Base-by-base conservation (phyloP, 2,113 vertebrate species). In the Ptilorrhoa leucosticta region DNA sequence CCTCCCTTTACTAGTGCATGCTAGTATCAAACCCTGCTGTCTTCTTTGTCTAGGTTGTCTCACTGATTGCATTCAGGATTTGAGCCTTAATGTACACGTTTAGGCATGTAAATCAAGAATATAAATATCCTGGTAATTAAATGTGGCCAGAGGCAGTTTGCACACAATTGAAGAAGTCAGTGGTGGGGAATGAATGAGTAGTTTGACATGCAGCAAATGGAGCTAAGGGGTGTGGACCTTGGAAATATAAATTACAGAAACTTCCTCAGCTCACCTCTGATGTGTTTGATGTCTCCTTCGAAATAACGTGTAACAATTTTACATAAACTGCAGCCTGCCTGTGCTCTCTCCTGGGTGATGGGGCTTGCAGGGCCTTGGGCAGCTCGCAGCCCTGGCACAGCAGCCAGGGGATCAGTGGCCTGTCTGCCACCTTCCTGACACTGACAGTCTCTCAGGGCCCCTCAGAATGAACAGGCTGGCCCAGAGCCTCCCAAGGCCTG, bases 41-140 rank as follows among this genome's bases (percentile, higher is more conserved):
- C 13, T 6, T 40, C 70, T 63, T 77, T 93, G 75, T 33, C 18
- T 80, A 20, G 53, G 2, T 44, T 51, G 37, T 65, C 15, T 76
- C 15, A 50, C 16, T 66, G 75, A 57, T 83, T 91, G 66, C 6
- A 33, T 47, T 79, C 39, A 81, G 71, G 23, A 60, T 90, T 83
- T 89, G 77, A 71, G 47, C 58, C 69, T 80, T 77, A 65, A 63
- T 35, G 63, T 69, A 63, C 31, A 54, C 10, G 15, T 65, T 70
- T 58, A 63, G 45, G 40, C 44, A 63, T 39, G 58, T 63, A 86
- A 93, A 92, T 73, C 27, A 81, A 64, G 68, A 90, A 33, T 87
- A 73, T 73, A 88, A 92, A 75, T 70, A 90, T 63, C 33, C 40
- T 78, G 60, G 28, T 86, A 90, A 81, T 91, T 93, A 94, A 80